A percentile compares a stretch with the other conserved stretches of the same genome.
Evolutionary conservation across 1,140 invertebrate genomes (phyloP).

Genomic region (Drosophila hydei): DNA sequence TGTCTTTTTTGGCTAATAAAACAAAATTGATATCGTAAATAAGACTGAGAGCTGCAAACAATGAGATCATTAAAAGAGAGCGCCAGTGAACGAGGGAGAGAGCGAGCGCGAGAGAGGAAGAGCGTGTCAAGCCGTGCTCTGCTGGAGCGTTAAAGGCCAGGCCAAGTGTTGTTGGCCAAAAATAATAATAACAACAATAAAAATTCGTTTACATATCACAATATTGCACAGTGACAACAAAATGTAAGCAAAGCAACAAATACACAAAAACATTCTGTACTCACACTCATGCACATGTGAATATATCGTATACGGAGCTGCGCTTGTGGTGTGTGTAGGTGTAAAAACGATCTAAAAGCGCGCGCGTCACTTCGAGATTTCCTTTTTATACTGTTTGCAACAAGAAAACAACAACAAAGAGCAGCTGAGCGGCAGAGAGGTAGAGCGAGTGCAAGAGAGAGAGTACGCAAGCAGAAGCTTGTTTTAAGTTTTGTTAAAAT

Average conservation of each 20-base stretch:
- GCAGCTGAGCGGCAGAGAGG: neutral
- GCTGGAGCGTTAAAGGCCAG: constrained; percentile 53
- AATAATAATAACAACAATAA: constrained; percentile 35
- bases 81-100: constrained; percentile 5
- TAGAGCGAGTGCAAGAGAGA: neutral
- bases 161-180: constrained; percentile 35
- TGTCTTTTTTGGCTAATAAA: constrained; percentile 75
- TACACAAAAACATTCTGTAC: constrained; percentile 5
- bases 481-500: constrained; percentile 59
- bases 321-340: neutral
- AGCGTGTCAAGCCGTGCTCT: constrained; percentile 57
- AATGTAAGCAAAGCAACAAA: constrained; percentile 33
- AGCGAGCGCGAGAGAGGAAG: constrained; percentile 12
- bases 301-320: neutral
- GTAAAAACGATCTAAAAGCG: constrained; percentile 6
- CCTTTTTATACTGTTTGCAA: constrained; percentile 1
- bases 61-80: constrained; percentile 69
- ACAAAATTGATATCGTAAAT: constrained; percentile 79
- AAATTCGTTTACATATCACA: constrained; percentile 58
- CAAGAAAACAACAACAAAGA: constrained; percentile 5
- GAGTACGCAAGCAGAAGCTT: constrained; percentile 34
- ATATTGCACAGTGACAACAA: constrained; percentile 49
- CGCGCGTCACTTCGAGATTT: constrained; percentile 1
- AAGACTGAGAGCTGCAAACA: constrained; percentile 47
- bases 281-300: constrained; percentile 16